Evolutionary conservation across 2,888 invertebrate species (phyloP).

Genomic region (Phymatocera aterrima): DNA sequence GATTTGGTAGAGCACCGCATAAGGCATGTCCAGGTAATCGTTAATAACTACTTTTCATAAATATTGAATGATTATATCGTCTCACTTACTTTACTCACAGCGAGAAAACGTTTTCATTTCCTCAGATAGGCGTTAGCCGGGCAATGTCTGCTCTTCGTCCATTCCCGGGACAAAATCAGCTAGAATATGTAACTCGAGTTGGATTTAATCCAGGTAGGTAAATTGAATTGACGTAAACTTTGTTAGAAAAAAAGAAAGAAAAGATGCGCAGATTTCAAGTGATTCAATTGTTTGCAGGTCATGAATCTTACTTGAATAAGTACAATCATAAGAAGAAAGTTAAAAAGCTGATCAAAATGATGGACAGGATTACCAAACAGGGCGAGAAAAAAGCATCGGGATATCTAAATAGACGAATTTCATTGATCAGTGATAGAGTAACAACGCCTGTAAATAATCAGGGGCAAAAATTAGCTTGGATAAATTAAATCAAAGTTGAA

Average conservation of each 20-base stretch:
- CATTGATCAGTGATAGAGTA: background rate
- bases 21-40: slow-evolving; percentile 81
- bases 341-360: slow-evolving; percentile 52
- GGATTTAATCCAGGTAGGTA: slow-evolving; percentile 84
- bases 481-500: background rate
- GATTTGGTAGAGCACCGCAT: slow-evolving; percentile 93
- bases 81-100: slow-evolving; percentile 43
- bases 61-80: background rate
- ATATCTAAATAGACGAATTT: background rate
- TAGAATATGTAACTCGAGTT: slow-evolving; percentile 76
- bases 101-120: slow-evolving; percentile 44
- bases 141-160: slow-evolving; percentile 85
- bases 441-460: background rate
- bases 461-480: slow-evolving; percentile 10
- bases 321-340: slow-evolving; percentile 59
- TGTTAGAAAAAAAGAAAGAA: background rate
- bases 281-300: slow-evolving; percentile 60
- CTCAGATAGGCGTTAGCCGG: slow-evolving; percentile 81
- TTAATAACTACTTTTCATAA: slow-evolving; percentile 39
- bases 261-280: background rate
- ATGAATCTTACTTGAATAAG: slow-evolving; percentile 66
- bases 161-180: slow-evolving; percentile 75
- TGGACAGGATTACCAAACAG: slow-evolving; percentile 36
- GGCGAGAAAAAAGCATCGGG: background rate
- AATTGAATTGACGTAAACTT: background rate